A percentile compares a stretch with the other conserved stretches of the same genome.
Conservation (phyloP, 2,113 vertebrate species). For the Pachyramphus minor region DNA sequence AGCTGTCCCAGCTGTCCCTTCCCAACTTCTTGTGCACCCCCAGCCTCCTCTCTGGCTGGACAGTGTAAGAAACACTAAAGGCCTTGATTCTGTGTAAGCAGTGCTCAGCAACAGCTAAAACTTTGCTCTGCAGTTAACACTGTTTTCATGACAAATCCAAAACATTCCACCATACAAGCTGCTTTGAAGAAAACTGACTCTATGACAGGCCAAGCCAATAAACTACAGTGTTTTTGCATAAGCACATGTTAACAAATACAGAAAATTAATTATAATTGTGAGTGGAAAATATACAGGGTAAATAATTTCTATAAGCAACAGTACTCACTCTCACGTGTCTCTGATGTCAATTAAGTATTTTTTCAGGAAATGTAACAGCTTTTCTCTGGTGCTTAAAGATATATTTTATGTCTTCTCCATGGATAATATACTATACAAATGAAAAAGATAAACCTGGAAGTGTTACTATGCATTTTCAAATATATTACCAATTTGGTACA, state of each 20-base stretch:
- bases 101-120: not conserved
- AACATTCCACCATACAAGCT: not conserved
- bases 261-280: not conserved
- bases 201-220: not conserved
- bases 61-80: accelerated
- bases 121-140: accelerated
- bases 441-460: not conserved
- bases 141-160: not conserved
- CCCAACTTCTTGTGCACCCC: not conserved
- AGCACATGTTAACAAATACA: not conserved
- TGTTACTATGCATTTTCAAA: not conserved
- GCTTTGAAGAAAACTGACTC: not conserved
- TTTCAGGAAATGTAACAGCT: not conserved
- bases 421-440: not conserved
- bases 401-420: not conserved
- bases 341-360: not conserved
- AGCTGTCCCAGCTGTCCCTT: not conserved
- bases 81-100: not conserved
- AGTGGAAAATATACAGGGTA: not conserved
- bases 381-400: not conserved
- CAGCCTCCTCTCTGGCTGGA: accelerated
- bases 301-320: not conserved
- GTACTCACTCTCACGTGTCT: not conserved
- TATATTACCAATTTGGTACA: not conserved
- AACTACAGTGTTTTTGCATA: not conserved